phyloP scores from a whole-genome alignment of 2,113 vertebrate genomes.

The Rhodinocichla rosea region DNA sequence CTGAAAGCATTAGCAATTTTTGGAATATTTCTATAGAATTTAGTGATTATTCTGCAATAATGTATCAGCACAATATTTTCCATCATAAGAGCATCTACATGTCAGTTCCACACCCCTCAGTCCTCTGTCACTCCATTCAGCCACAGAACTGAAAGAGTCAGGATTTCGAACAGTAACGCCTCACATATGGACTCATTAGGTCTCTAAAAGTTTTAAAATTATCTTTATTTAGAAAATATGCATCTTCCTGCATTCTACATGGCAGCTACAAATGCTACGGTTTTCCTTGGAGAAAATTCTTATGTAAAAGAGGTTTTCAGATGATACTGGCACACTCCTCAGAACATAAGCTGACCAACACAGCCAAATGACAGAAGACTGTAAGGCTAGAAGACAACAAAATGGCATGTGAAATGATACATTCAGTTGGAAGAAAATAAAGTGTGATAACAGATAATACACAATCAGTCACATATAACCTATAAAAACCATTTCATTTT shows the following conservation, averaged over 20 bases:
- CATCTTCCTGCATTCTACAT: neutral
- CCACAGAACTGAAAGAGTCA: neutral
- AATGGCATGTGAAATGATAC: neutral
- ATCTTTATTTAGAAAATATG: neutral
- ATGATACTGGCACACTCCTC: neutral
- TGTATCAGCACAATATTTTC: neutral
- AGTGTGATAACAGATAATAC: neutral
- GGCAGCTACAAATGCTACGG: neutral
- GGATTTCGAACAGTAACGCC: fast-evolving
- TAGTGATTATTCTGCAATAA: neutral
- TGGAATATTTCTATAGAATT: neutral
- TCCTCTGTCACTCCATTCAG: neutral
- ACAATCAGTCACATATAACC: neutral
- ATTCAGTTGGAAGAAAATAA: neutral
- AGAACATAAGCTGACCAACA: neutral
- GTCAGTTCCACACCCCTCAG: neutral
- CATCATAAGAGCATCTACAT: neutral
- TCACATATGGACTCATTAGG: neutral
- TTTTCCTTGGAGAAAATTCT: neutral
- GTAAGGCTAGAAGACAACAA: neutral
- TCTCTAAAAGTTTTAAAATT: neutral
- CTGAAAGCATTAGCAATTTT: neutral
- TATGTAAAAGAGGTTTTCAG: neutral
- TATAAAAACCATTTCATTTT: neutral
- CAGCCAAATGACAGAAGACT: neutral